A percentile compares a stretch with the other conserved stretches of the same genome.
Conservation (phyloP, 2,888 invertebrate genomes). For the Tenthredo notha region DNA sequence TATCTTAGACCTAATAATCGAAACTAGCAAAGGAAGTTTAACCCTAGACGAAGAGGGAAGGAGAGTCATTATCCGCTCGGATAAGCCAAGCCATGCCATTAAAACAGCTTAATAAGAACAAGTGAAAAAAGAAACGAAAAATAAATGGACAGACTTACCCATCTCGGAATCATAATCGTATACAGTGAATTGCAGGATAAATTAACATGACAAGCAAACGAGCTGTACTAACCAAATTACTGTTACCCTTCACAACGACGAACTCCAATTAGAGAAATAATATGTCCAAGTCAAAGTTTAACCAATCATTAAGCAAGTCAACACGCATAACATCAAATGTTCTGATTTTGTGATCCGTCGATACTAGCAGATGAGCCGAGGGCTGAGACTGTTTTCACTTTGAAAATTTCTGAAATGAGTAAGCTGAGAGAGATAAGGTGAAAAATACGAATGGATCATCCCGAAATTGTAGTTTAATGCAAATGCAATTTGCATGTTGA, state of each 20-base stretch:
- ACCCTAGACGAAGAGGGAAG: not conserved
- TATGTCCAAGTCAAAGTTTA: not conserved
- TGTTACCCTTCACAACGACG: not conserved
- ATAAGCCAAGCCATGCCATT: not conserved
- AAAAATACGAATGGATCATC: not conserved
- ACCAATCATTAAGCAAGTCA: not conserved
- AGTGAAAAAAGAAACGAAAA: not conserved
- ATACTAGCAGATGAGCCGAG: not conserved
- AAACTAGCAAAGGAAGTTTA: not conserved
- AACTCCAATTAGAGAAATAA: not conserved
- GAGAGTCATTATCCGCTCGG: not conserved
- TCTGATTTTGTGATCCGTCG: not conserved
- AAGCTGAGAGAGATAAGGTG: not conserved
- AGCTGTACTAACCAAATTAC: not conserved
- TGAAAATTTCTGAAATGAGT: not conserved
- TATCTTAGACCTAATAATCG: slow-evolving; percentile 1
- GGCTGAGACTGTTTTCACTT: not conserved
- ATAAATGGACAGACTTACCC: not conserved
- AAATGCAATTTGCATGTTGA: not conserved
- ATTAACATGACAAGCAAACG: not conserved
- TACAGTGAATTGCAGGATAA: not conserved
- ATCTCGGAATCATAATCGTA: not conserved
- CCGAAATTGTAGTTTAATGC: not conserved
- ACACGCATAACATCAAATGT: not conserved
- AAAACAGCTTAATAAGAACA: not conserved